These are phyloP conservation scores for Hemicordylus capensis DNA, from an alignment of 2,113 vertebrate genomes.

Conservation along the genomic window DNA sequence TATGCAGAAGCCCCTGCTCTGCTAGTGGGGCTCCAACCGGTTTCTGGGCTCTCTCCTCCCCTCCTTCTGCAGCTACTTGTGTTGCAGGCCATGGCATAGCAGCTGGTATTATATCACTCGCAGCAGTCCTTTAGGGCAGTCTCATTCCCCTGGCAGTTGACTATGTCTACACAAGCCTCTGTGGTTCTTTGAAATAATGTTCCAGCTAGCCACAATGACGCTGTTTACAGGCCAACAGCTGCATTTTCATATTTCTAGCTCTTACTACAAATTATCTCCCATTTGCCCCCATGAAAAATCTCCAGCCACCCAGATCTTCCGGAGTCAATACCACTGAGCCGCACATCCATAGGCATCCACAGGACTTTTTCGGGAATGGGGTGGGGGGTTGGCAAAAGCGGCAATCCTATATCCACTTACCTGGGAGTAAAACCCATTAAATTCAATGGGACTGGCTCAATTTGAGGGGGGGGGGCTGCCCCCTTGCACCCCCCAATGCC, in stretches of 20 bases:
- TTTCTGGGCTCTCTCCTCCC: too few relatives aligned
- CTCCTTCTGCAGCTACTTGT: too few relatives aligned
- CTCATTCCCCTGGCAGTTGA: fast-evolving
- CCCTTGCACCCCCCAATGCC: too few relatives aligned
- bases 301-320: constrained; percentile 65
- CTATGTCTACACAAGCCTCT: fast-evolving
- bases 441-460: too few relatives aligned
- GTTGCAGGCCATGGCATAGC: constrained; percentile 28
- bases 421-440: too few relatives aligned
- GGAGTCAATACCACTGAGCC: neutral
- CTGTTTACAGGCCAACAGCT: constrained; percentile 2
- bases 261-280: constrained; percentile 2
- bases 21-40: too few relatives aligned
- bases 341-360: too few relatives aligned
- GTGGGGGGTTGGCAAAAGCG: too few relatives aligned
- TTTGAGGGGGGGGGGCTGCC: too few relatives aligned
- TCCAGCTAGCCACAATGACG: constrained; percentile 29
- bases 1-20: too few relatives aligned
- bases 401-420: too few relatives aligned
- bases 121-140: fast-evolving
- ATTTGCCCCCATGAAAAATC: fast-evolving
- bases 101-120: neutral
- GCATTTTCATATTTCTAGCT: neutral
- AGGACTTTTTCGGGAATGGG: too few relatives aligned
- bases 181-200: fast-evolving